Percentiles rank a stretch among this genome's conserved stretches.
Conservation (phyloP, 2,888 invertebrate genomes). For the Dolichomitus sp. region DNA sequence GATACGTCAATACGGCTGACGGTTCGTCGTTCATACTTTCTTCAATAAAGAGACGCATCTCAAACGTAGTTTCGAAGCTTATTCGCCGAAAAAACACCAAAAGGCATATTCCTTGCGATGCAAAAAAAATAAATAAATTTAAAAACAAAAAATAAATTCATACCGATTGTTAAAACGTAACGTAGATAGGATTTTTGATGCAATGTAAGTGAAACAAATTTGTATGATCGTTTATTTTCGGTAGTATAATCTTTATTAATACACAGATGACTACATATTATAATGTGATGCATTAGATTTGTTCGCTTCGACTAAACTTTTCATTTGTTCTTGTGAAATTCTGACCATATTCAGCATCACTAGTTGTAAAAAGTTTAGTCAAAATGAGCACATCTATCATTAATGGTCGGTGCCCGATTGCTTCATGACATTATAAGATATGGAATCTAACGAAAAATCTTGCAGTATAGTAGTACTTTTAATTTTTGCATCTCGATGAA, state of each 20-base stretch:
- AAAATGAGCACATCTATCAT: conserved; percentile 12
- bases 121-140: no score
- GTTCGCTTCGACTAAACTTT: conserved; percentile 19
- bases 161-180: no score
- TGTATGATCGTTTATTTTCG: conserved; percentile 77
- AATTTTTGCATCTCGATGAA: conserved; percentile 16
- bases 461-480: background rate
- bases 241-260: conserved; percentile 84
- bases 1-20: no score
- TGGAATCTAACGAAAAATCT: conserved; percentile 9
- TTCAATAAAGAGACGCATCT: no score
- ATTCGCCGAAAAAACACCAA: no score
- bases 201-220: background rate
- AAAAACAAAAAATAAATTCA: no score
- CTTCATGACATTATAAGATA: conserved; percentile 13
- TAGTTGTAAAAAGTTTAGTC: conserved; percentile 2
- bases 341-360: background rate
- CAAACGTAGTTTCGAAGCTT: no score
- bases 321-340: background rate
- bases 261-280: conserved; percentile 53
- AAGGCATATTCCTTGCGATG: no score
- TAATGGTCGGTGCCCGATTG: conserved; percentile 25
- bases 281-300: conserved; percentile 37
- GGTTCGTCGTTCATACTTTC: no score
- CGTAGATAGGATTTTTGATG: background rate